These are phyloP conservation scores for Oostethus manadensis DNA, from an alignment of 2,113 vertebrate species.

Conservation along the genomic window DNA sequence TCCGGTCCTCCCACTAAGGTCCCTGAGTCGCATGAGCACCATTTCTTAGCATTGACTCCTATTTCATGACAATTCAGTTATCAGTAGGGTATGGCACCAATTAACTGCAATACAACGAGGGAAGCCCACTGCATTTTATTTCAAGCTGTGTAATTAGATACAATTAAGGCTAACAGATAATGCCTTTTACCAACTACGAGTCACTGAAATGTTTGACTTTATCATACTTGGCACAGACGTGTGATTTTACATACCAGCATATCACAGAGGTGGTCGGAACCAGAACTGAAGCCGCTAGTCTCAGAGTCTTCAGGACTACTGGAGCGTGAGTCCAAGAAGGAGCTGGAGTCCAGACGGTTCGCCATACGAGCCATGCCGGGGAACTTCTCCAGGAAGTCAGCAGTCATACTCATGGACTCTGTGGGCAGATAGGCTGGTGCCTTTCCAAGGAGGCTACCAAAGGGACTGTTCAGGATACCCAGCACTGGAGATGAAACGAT, in stretches of 20 bases:
- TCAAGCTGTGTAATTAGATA: too few species aligned
- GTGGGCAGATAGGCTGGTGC: constrained; percentile 73
- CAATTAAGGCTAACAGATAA: too few species aligned
- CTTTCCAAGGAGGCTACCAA: constrained; percentile 80
- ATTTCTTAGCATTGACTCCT: too few species aligned
- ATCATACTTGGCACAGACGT: too few species aligned
- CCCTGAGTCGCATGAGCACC: too few species aligned
- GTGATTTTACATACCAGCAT: constrained; percentile 43
- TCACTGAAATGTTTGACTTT: background rate
- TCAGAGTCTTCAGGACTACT: constrained; percentile 96
- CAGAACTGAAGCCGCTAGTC: constrained; percentile 97
- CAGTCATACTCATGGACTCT: constrained; percentile 81
- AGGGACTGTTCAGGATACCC: constrained; percentile 82
- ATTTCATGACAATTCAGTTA: too few species aligned
- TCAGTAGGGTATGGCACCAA: too few species aligned
- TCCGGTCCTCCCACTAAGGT: too few species aligned
- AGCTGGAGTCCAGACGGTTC: constrained; percentile 81
- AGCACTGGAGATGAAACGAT: constrained; percentile 58
- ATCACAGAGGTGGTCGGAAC: constrained; percentile 94
- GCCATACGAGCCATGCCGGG: constrained; percentile 77
- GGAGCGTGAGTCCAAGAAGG: constrained; percentile 89
- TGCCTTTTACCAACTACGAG: background rate
- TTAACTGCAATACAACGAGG: too few species aligned
- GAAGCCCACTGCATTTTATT: too few species aligned
- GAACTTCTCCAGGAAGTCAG: constrained; percentile 87